Base-by-base conservation (phyloP, 2,888 invertebrate species). In the Drosophila atroscutellata region DNA sequence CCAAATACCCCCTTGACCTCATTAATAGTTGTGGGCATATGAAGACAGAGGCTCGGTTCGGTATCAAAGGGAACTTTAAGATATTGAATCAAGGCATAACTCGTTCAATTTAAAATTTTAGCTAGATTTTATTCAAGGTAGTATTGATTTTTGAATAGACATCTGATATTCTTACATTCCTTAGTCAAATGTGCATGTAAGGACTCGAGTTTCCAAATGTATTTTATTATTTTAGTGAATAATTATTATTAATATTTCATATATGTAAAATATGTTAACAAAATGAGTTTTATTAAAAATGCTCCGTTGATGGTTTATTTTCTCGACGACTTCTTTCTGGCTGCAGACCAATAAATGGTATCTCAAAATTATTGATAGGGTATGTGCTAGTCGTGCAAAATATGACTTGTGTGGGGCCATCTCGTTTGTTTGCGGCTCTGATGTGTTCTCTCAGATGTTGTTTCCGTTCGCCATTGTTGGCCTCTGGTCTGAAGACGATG, bases 381-480 rank as follows among this genome's bases (percentile, higher is more conserved):
- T 45, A 45, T 24, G 15, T 8, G 15, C 8, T 26, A 24, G 45
- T 45, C 45, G 24, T 4, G 15, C 26, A 7, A 24, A 13, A 45
- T 20, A 4, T 34, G 30, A 8, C 0, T 18, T 9, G 15, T 15
- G 0, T 15, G 32, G n/a, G n/a, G n/a, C n/a, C n/a, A 42, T 18
- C 24, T 34, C 20, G 52, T 37, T 24, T 20, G 32, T 20, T 20
- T 28, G 18, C 36, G 30, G 30, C n/a, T 52, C 32, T 36, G 36
- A 13, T 56, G 20, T 42, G 6, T 28, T 42, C n/a, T 24, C 36
- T 24, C 20, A 30, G 42, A 36, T 56, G 42, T 45, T 61, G 61
- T 45, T 68, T 50, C 51, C 50, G 34, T 30, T 39, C 18, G 34
- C 49, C 66, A 65, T 56, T 66, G 56, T 66, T 68, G 52, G 28